Evolutionary conservation across 1,140 invertebrate species (phyloP).

Genomic region (Cephus cinctus): DNA sequence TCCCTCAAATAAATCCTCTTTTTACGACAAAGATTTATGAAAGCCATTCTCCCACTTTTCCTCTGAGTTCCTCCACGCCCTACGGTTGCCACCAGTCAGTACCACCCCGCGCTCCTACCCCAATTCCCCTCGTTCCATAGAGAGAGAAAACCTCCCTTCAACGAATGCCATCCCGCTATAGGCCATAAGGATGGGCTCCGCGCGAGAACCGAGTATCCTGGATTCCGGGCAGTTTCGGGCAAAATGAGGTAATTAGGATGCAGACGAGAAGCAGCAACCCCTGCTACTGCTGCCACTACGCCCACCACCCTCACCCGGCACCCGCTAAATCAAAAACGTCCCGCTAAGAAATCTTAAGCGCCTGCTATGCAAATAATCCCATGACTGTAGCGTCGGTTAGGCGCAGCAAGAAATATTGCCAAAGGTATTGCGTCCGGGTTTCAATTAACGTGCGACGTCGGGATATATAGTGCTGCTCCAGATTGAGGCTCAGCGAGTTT

Average conservation of each 20-base stretch:
- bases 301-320: constrained; percentile 14
- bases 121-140: constrained; percentile 4
- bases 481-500: too few species aligned
- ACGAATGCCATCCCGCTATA: constrained; percentile 11
- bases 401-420: neutral
- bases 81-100: neutral
- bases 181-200: neutral
- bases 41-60: constrained; percentile 42
- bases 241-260: constrained; percentile 24
- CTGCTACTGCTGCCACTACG: neutral
- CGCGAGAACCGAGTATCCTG: constrained; percentile 19
- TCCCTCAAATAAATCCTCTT: constrained; percentile 50
- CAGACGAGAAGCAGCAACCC: constrained; percentile 20
- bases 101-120: constrained; percentile 14
- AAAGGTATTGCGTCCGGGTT: neutral
- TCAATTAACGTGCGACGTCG: neutral
- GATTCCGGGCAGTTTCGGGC: constrained; percentile 46
- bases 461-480: neutral
- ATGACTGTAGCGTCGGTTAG: neutral
- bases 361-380: constrained; percentile 6
- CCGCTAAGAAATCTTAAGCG: constrained; percentile 8
- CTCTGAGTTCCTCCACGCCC: neutral
- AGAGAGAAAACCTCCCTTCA: constrained; percentile 10
- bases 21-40: constrained; percentile 54
- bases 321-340: constrained; percentile 39